phyloP scores from a whole-genome alignment of 2,888 invertebrate species.

The Drosophila phalerata region DNA sequence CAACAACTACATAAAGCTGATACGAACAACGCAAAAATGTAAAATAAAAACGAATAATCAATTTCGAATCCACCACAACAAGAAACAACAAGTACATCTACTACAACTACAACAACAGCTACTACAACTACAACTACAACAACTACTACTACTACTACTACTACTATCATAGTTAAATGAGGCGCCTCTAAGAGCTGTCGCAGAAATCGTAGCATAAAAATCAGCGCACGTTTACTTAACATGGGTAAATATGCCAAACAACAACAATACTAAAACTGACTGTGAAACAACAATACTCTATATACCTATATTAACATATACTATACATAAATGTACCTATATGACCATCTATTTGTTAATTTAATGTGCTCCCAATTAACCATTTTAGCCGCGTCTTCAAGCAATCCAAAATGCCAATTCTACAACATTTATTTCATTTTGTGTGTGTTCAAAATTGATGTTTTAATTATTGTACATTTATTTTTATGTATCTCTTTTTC shows the following conservation, averaged over 20 bases:
- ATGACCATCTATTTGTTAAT: constrained; percentile 34
- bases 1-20: constrained; percentile 49
- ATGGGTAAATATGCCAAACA: constrained; percentile 76
- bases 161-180: constrained; percentile 39
- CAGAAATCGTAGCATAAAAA: constrained; percentile 67
- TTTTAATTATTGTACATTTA: constrained; percentile 48
- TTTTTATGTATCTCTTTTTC: constrained; percentile 41
- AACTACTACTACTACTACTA: constrained; percentile 24
- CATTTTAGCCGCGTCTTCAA: constrained; percentile 58
- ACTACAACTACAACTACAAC: constrained; percentile 22
- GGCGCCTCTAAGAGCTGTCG: constrained; percentile 51
- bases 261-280: constrained; percentile 14
- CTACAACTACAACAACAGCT: constrained; percentile 25
- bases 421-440: constrained; percentile 17
- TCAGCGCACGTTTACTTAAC: constrained; percentile 77
- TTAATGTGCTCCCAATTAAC: constrained; percentile 41
- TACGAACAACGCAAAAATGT: constrained; percentile 57
- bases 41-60: constrained; percentile 40
- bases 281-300: constrained; percentile 9
- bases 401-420: constrained; percentile 19
- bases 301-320: constrained; percentile 16
- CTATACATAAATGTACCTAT: neutral
- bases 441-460: constrained; percentile 26
- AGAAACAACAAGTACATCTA: constrained; percentile 40
- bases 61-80: constrained; percentile 41